Evolutionary conservation across 2,797 vertebrate genomes (phyloP), one percentile per base, ranked within the genome.

Genomic region (Falco columbarius): DNA sequence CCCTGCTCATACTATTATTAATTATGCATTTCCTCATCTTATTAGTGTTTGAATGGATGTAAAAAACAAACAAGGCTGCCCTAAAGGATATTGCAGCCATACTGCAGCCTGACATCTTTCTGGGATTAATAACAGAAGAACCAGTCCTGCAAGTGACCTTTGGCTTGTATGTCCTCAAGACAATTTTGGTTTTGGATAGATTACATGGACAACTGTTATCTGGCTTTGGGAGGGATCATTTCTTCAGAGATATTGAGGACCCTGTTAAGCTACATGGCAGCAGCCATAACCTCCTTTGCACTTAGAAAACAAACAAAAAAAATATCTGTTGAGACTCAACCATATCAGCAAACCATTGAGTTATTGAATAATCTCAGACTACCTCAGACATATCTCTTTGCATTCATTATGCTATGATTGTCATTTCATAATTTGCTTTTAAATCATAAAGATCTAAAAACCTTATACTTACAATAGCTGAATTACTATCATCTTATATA

Each of bases 1-100:
- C 56, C 63, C 46, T 76, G 40, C 34, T 90, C 61, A 27, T 72
- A 58, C 36, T 63, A 80, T 93, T 95, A 92, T 89, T 95, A 96
- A 93, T 93, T 92, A 83, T 12, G 0, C 47, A 85, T 92, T 94
- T 96, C 81, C 65, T 92, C 91, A 91, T 92, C 86, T 89, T 95
- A 77, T 87, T 91, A 87, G 42, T 56, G 75, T 91, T 91, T 77
- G 46, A 90, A 83, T 46, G 34, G 52, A 73, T 76, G 75, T 42
- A 81, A 90, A 94, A 93, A 91, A 47, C 44, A 93, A 94, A 89
- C 66, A 94, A 46, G 32, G 61, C 32, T 92, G 75, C 65, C 84
- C 34, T 81, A 62, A 89, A 82, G 68, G 59, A 72, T 81, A 74
- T 91, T 96, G 59, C 49, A 82, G 59, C 24, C 42, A 36, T 42